Base-by-base conservation (phyloP, 2,888 invertebrate genomes). In the Timema cristinae region DNA sequence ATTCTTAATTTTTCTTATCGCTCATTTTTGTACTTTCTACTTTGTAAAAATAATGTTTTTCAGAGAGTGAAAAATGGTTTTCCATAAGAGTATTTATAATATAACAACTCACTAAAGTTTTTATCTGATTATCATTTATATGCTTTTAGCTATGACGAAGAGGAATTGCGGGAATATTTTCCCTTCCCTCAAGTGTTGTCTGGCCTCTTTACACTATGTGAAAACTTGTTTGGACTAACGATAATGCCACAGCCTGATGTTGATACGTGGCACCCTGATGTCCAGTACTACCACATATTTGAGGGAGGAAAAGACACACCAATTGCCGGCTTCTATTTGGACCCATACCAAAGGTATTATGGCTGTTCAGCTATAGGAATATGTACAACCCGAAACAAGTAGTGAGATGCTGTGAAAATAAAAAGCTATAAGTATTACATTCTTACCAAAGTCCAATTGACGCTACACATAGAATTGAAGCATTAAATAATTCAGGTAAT, bases 201-300 rank as follows among this genome's bases (percentile, higher is more conserved):
- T 6, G 92, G 92, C 16, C 82, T 97, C 6, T 93, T 95, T 78
- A 83, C 88, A 71, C 83, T 97, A 13, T 89, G 91, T 77, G 90
- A 91, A 76, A 86, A 86, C 69, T 83, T 97, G 7, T 97, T 96
- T 80, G 90, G 90, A 73, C 88, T 95, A 47, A 86, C 88, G 78
- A 91, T 94, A 68, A 86, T 89, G 52, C 90, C 92, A 79, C 83
- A 88, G 72, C 80, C 84, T 5, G 86, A 86, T 74, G 87, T 89
- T 0, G 87, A 91, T 69, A 87, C 89, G 0, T 97, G 97, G 97
- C 91, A 96, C 79, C 89, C 90, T 73, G 92, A 94, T 79, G 95
- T 96, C 0, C 88, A 89, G 78, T 94, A 90, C 79, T 96, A 89
- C 80, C 90, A 94, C 78, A 85, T 97, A 10, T 90, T 87, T 78